Percentiles rank a stretch among this genome's conserved stretches.
phyloP scores from a whole-genome alignment of 2,113 vertebrate genomes.

The Oncorhynchus kisutch region DNA sequence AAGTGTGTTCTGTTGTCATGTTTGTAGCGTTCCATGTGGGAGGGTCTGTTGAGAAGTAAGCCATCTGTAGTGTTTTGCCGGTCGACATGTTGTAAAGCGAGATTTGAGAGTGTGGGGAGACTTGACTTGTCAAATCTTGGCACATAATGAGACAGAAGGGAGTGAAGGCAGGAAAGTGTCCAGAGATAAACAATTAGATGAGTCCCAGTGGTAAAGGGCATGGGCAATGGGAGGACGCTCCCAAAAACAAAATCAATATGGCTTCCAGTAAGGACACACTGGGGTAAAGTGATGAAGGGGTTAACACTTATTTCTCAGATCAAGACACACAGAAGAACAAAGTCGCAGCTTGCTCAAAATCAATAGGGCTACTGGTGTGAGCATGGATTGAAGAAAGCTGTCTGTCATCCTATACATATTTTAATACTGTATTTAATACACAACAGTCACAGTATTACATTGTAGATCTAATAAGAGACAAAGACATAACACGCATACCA shows the following conservation, averaged over 20 bases:
- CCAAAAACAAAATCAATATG: constrained; percentile 80
- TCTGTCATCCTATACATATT: constrained; percentile 38
- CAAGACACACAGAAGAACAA: constrained; percentile 50
- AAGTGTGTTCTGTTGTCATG: constrained; percentile 76
- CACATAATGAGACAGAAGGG: constrained; percentile 82
- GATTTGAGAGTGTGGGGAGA: constrained; percentile 79
- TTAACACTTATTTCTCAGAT: constrained; percentile 74
- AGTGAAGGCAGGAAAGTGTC: constrained; percentile 79
- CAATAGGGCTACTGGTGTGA: constrained; percentile 48
- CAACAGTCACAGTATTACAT: no score
- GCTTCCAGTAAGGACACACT: constrained; percentile 73
- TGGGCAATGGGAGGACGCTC: constrained; percentile 72
- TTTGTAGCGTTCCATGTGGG: constrained; percentile 79
- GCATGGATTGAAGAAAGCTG: constrained; percentile 21
- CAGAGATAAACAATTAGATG: constrained; percentile 85
- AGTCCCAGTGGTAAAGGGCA: constrained; percentile 79
- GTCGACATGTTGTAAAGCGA: constrained; percentile 79
- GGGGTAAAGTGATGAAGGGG: constrained; percentile 74
- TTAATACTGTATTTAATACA: constrained; percentile 37
- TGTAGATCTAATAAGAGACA: constrained; percentile 41
- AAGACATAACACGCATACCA: constrained; percentile 29
- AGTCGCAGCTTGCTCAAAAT: constrained; percentile 61
- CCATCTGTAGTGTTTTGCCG: constrained; percentile 81
- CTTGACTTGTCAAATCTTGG: constrained; percentile 84
- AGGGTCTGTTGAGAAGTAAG: constrained; percentile 80